Evolutionary conservation across 2,113 vertebrate genomes (phyloP).

Genomic region (Centropristis striata): DNA sequence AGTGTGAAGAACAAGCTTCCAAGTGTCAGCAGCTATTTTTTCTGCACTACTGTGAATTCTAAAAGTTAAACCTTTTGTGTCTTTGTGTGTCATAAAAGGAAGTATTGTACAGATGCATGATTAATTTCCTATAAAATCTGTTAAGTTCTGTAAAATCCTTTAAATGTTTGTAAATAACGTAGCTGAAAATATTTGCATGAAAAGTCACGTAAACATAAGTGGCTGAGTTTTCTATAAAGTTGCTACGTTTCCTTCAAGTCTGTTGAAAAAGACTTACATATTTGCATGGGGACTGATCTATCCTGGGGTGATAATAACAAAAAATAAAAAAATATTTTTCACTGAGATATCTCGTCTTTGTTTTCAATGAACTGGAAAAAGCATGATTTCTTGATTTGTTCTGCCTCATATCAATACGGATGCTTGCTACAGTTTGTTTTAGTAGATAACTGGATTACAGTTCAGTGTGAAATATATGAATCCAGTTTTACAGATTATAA

Average conservation of each 20-base stretch:
- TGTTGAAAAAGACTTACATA: neutral
- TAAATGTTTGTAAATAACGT: neutral
- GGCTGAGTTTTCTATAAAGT: too few relatives aligned
- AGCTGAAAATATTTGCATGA: neutral
- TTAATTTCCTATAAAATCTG: neutral
- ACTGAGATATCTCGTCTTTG: neutral
- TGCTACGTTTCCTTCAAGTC: neutral
- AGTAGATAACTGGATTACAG: neutral
- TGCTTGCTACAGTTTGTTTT: neutral
- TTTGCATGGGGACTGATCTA: neutral
- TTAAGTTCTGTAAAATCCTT: neutral
- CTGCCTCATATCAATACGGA: neutral
- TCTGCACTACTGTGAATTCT: neutral
- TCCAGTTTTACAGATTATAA: neutral
- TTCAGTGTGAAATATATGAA: neutral
- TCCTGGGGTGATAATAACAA: conserved; percentile 5
- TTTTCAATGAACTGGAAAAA: neutral
- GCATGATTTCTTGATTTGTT: neutral
- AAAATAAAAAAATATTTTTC: neutral
- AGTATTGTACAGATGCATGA: neutral
- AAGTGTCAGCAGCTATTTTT: neutral
- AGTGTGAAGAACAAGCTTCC: neutral
- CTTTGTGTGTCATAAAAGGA: neutral
- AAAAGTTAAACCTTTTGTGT: neutral
- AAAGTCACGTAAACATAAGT: too few relatives aligned